Evolutionary conservation across 2,797 vertebrate genomes (phyloP), one percentile per base, ranked within the genome.

Genomic region (Fistularia commersonii): DNA sequence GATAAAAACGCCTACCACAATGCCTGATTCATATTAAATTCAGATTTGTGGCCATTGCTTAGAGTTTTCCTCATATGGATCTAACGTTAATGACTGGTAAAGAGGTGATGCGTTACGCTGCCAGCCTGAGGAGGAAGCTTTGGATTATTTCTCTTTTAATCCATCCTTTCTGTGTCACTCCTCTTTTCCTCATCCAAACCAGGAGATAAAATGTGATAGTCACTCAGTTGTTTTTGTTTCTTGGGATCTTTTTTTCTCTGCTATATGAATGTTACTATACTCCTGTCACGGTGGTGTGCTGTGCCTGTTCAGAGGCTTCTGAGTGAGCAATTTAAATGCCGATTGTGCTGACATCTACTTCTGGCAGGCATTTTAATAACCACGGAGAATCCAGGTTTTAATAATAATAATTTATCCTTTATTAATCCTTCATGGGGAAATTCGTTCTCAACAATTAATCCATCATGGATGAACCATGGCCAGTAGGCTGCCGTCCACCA

Each of bases 301-400:
- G 33, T 3, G 45, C 3, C 35, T 15, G 13, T 64, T 48, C 8
- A 23, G 36, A 23, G 23, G 23, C 23, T 4, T 23, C 23, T 23
- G 23, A 23, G 23, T 23, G 2, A 2, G 5, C 9, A 8, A 35
- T 71, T 51, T 52, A 11, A 59, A 55, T 44, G 50, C 52, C 35
- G 49, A 61, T 57, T 52, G 11, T 35, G 33, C 10, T 6, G 40
- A 49, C 57, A 56, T 32, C 54, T 55, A 54, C 41, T 45, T 6
- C 66, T 66, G 64, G 33, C 13, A 42, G 35, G 15, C 40, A 23
- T 70, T 69, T 67, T 65, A 50, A 75, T 74, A 45, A 68, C 57
- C 43, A 11, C 12, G 14, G 34, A 33, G 52, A 69, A 49, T 57
- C 11, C 32, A 32, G 45, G 10, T 12, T 45, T n/a, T n/a, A n/a